These are phyloP conservation scores for Drosophila melanica DNA, from an alignment of 1,140 invertebrate genomes.

Conservation along the genomic window DNA sequence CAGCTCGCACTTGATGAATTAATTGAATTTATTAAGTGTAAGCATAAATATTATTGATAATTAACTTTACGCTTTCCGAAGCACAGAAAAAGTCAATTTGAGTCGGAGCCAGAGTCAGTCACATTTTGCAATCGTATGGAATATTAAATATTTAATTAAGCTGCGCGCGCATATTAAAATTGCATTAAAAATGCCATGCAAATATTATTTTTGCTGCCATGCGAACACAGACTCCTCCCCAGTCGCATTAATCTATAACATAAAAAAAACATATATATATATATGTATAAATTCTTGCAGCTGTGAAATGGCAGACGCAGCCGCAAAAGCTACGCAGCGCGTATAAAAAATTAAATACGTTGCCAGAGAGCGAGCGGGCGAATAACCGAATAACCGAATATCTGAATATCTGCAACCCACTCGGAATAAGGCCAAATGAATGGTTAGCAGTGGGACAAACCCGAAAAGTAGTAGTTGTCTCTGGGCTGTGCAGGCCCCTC, in stretches of 20 bases:
- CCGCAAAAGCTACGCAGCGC: conserved; percentile 42
- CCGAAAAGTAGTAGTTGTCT: conserved; percentile 77
- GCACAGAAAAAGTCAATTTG: conserved; percentile 42
- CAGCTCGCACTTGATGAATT: conserved; percentile 30
- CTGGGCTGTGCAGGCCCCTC: not conserved
- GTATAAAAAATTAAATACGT: conserved; percentile 67
- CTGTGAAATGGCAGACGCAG: conserved; percentile 23
- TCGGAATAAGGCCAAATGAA: conserved; percentile 55
- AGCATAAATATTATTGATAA: conserved; percentile 57
- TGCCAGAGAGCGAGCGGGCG: conserved; percentile 4
- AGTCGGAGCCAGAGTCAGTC: not conserved
- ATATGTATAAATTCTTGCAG: conserved; percentile 2
- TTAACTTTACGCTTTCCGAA: conserved; percentile 56
- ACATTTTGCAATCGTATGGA: conserved; percentile 29
- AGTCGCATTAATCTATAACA: conserved; percentile 59
- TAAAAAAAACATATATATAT: too few relatives aligned
- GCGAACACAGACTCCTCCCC: not conserved
- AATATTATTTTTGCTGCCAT: conserved; percentile 29
- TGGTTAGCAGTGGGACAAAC: conserved; percentile 61
- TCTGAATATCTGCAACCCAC: conserved; percentile 49
- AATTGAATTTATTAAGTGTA: conserved; percentile 66
- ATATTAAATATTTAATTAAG: conserved; percentile 77
- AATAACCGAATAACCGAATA: conserved; percentile 47
- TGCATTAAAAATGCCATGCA: conserved; percentile 73
- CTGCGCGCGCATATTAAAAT: conserved; percentile 82